Percentiles rank a stretch among this genome's conserved stretches.
These are phyloP conservation scores for Cremastinae sp. DNA, from an alignment of 2,888 invertebrate species.

Conservation along the genomic window DNA sequence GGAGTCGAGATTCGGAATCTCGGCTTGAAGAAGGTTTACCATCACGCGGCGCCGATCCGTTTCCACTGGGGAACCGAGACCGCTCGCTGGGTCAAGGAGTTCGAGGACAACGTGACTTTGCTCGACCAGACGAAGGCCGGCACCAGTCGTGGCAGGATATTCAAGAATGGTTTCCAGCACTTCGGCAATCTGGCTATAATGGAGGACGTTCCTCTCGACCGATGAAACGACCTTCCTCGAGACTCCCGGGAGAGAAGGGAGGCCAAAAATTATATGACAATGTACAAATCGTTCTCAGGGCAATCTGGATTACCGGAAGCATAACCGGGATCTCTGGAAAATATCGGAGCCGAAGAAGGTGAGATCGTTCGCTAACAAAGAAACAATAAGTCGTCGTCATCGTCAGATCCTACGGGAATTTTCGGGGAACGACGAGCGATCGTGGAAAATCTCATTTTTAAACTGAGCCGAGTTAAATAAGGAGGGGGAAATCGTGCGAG, in stretches of 20 bases:
- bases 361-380: background rate
- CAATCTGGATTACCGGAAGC: constrained; percentile 43
- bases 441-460: constrained; percentile 2
- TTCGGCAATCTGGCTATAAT: constrained; percentile 69
- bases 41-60: constrained; percentile 72
- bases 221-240: constrained; percentile 64
- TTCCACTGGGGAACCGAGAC: constrained; percentile 76
- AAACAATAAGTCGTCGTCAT: background rate
- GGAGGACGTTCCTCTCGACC: constrained; percentile 73
- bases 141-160: constrained; percentile 76
- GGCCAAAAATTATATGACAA: constrained; percentile 7
- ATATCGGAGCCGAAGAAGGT: constrained; percentile 5
- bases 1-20: constrained; percentile 71
- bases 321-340: constrained; percentile 35
- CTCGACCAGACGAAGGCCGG: constrained; percentile 74
- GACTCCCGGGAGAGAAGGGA: background rate
- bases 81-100: constrained; percentile 75
- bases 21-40: constrained; percentile 73
- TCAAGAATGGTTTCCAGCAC: constrained; percentile 81
- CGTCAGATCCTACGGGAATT: constrained; percentile 9
- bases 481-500: constrained; percentile 3
- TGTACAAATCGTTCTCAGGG: constrained; percentile 61
- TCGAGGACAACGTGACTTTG: constrained; percentile 75
- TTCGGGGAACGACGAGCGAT: background rate
- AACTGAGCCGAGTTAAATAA: constrained; percentile 17